Evolutionary conservation across 2,888 invertebrate genomes (phyloP), one percentile per base, ranked within the genome.

Genomic region (Laspeyria flexula): DNA sequence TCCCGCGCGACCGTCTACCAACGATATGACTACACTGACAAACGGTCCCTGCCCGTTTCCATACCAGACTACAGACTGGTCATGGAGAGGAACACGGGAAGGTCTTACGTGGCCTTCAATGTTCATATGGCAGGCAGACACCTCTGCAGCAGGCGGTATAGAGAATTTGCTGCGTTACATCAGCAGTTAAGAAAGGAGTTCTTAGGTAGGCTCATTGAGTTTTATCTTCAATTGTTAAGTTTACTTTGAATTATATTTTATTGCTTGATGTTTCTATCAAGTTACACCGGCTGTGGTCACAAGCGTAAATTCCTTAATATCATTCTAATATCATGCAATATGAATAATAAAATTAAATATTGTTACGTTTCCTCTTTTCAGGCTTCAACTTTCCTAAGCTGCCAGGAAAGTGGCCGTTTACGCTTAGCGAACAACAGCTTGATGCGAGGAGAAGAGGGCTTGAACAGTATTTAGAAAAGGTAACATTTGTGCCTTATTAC

Each of bases 111-210:
- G 69, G 98, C 95, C 7, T 99, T 97, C 91, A 99, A 99, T 83
- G 99, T 99, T 60, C 99, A 99, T 88, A 99, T 99, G 99, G 99
- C 99, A 4, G 99, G 99, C 0, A 93, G 99, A 27, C 99, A 99
- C 83, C 93, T 99, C 44, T 99, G 99, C 89, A 99, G 99, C 41
- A 93, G 99, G 42, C 94, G 99, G 30, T 99, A 99, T 86, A 94
- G 98, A 55, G 99, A 99, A 92, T 99, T 99, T 86, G 95, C 98
- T 6, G 96, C 96, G 64, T 92, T 99, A 56, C 97, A 99, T 79
- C 94, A 95, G 73, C 95, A 96, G 71, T 93, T 99, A 46, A 97
- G 98, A 85, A 96, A 98, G 86, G 99, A 99, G 86, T 99, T 99
- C 85, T 94, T 96, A 62, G 99, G 95, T 94, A 58, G 82, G 82